Evolutionary conservation across 2,113 vertebrate species (phyloP), one percentile per base, ranked within the genome.

Genomic region (Scomber colias): DNA sequence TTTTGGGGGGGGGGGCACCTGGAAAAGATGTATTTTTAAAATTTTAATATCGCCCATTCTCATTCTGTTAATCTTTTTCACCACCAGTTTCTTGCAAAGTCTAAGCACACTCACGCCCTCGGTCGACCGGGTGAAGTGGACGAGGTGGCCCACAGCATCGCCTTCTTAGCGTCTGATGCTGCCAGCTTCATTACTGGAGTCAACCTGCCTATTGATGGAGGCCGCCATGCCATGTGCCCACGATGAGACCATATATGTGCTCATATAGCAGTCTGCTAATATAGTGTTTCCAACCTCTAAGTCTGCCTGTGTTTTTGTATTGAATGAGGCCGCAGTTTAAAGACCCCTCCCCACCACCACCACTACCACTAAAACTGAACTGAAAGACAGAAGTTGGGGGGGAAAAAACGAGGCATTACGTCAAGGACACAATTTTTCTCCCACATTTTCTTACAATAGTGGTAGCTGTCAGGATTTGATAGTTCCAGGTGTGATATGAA

Each of bases 161-260:
- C 96, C 17, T 96, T 96, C 88, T 92, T 96, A 77, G 95, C 95
- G 0, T 96, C 96, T 0, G 96, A 96, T 9, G 94, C 95, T 1
- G 93, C 95, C 21, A 96, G 94, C 83, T 96, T 95, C 90, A 95
- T 96, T 5, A 96, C 95, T 3, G 95, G 95, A 13, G 95, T 96
- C 54, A 96, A 93, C 77, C 89, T 96, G 0, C 95, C 95, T 0
- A 81, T 96, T 3, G 96, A 96, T 3, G 95, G 96, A 0, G 96
- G 95, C 2, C 95, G 95, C 24, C 95, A 96, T 14, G 96, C 95
- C 50, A 96, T 96, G 95, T 96, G 95, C 69, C 95, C 96, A 3
- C 74, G 94, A 75, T 96, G 66, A 90, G 31, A 45, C 16, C 9
- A 1, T 40, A 35, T 13, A 13, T 31, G 0, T 9, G 5, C 1